Conservation (phyloP, 30 jellyfish, hydroid and myxozoan species). For the Calvadosia cruxmelitensis region DNA sequence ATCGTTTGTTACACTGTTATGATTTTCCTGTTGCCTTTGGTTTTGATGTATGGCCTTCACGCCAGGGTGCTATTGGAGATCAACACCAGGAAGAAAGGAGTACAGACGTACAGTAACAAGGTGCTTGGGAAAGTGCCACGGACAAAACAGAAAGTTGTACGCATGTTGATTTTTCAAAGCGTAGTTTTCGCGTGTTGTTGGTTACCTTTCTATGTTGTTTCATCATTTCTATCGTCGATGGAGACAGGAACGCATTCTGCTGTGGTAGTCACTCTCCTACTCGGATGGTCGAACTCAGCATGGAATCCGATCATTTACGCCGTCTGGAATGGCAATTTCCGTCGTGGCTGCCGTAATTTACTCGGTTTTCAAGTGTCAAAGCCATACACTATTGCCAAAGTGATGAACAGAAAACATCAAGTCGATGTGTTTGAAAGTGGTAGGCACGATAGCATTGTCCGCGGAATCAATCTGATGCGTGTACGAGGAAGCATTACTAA, state of each 20-base stretch:
- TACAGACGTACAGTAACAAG: slow-evolving; percentile 15
- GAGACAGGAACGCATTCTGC: not conserved
- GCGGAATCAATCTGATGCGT: slow-evolving; percentile 1
- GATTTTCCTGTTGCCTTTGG: slow-evolving; percentile 40
- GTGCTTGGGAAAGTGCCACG: slow-evolving; percentile 58
- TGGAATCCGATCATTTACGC: slow-evolving; percentile 50
- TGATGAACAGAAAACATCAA: slow-evolving; percentile 44
- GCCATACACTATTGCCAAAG: slow-evolving; percentile 47
- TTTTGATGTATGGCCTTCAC: slow-evolving; percentile 13
- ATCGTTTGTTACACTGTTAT: slow-evolving; percentile 23
- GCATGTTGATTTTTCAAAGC: slow-evolving; percentile 45
- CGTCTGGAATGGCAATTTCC: slow-evolving; percentile 41
- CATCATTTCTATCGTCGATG: slow-evolving; percentile 14
- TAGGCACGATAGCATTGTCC: slow-evolving; percentile 24
- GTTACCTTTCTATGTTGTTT: slow-evolving; percentile 39
- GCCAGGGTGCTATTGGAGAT: slow-evolving; percentile 23
- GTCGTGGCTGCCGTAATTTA: slow-evolving; percentile 58
- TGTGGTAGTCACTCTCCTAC: slow-evolving; percentile 20
- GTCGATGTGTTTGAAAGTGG: slow-evolving; percentile 42
- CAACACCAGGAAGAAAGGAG: slow-evolving; percentile 16
- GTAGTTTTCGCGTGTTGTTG: slow-evolving; percentile 39
- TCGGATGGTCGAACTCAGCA: slow-evolving; percentile 47
- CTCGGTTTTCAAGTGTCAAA: slow-evolving; percentile 32
- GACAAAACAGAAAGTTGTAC: slow-evolving; percentile 45
- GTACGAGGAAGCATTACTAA: not conserved